Evolutionary conservation across 2,113 vertebrate species (phyloP), one percentile per base, ranked within the genome.

Genomic region (Chelonoidis abingdonii): DNA sequence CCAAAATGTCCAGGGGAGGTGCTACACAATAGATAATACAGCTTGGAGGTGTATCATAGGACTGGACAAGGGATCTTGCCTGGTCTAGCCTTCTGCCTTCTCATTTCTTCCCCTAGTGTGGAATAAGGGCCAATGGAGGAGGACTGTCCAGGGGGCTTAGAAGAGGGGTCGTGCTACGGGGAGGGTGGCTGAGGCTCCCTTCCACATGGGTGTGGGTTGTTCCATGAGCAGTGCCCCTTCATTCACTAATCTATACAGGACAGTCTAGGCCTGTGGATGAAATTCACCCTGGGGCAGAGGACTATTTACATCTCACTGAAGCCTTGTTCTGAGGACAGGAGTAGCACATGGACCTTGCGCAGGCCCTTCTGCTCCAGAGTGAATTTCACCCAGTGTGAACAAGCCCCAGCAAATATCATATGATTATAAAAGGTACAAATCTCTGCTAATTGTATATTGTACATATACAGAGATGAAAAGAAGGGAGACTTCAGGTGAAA

Each of bases 351-450:
- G 0, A 75, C 16, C 53, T 76, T 21, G 25, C 3, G 2, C 6
- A 35, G 1, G 0, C 2, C n/a, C 19, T 19, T 82, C 31, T 59
- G 27, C 31, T 35, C 21, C 0, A 0, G 49, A 12, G 21, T 0
- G 0, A 57, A 2, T 79, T 24, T 27, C 76, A 86, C 10, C 5
- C 1, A 56, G 10, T 0, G 0, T 2, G 65, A 88, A 53, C 29
- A 5, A 0, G 2, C n/a, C 24, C 82, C 50, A 85, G 79, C 13
- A 49, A 62, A 57, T 6, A 38, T 35, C 80, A 50, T 21, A 12
- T 19, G 59, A 17, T 31, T 22, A 56, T 47, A 84, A 62, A 38
- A 90, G 41, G 7, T 78, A 27, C 24, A 47, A 44, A 24, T 13
- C 12, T 47, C 75, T 47, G 41, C 10, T 89, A 79, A 5, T 21